These are phyloP conservation scores for Brachionus rubens DNA, from an alignment of 1,140 invertebrate genomes.

Conservation along the genomic window DNA sequence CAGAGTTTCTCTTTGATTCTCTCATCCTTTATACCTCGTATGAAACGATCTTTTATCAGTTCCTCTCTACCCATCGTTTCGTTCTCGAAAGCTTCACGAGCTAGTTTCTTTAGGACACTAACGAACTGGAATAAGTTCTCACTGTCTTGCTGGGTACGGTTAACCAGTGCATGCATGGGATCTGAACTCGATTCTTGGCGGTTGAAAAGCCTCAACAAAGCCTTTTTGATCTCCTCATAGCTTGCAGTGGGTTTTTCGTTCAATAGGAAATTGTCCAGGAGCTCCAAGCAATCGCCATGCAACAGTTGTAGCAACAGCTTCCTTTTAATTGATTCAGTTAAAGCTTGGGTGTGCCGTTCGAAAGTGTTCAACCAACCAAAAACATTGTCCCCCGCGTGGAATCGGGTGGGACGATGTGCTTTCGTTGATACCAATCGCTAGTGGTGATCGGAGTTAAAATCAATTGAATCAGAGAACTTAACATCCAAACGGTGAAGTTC, in stretches of 20 bases:
- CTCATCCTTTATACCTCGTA: no score
- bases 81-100: neutral
- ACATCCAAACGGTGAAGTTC: neutral
- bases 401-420: neutral
- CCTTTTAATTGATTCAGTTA: neutral
- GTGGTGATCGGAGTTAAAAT: neutral
- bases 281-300: neutral
- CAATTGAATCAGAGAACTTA: neutral
- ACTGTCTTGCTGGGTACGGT: neutral
- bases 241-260: neutral
- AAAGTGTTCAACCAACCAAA: neutral
- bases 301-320: neutral
- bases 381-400: neutral
- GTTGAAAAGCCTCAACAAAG: neutral
- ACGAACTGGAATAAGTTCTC: neutral
- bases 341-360: neutral
- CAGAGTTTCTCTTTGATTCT: no score
- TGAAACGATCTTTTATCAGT: neutral
- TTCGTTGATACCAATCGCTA: slow-evolving; percentile 5
- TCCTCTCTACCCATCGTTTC: neutral
- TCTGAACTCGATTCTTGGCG: neutral
- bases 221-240: neutral
- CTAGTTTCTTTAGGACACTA: neutral
- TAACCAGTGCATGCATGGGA: neutral
- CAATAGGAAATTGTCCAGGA: neutral